phyloP scores from a whole-genome alignment of 2,113 vertebrate genomes.

The Oophaga pumilio region DNA sequence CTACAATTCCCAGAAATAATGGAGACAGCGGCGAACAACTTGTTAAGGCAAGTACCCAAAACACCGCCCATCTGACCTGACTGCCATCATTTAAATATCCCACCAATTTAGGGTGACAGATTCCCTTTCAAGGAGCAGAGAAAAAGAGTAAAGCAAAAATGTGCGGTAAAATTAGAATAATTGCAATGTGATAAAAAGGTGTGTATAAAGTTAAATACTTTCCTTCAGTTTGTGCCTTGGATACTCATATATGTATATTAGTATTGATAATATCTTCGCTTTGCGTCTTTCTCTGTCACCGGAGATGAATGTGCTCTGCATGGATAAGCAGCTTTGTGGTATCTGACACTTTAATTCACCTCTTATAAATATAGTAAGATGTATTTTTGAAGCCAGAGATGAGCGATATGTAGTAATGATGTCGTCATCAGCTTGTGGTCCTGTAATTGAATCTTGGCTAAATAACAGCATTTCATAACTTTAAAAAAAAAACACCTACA shows the following conservation, averaged over 20 bases:
- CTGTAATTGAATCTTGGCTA: conserved; percentile 30
- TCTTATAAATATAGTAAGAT: not conserved
- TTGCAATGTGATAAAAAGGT: too few species aligned
- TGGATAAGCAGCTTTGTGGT: not conserved
- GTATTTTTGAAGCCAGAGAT: not conserved
- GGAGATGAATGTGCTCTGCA: not conserved
- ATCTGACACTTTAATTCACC: not conserved
- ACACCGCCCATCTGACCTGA: too few species aligned
- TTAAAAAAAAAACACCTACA: not conserved
- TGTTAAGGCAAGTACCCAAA: too few species aligned
- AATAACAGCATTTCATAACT: conserved; percentile 13
- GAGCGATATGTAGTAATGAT: not conserved
- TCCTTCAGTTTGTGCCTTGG: not conserved
- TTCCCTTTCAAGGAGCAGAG: too few species aligned
- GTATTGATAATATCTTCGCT: not conserved
- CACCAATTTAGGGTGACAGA: too few species aligned
- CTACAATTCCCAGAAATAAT: too few species aligned
- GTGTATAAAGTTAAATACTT: not conserved
- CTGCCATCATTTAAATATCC: too few species aligned
- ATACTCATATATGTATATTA: not conserved
- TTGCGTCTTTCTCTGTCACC: not conserved
- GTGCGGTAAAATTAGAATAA: too few species aligned
- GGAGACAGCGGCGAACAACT: too few species aligned
- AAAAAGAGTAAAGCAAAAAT: too few species aligned
- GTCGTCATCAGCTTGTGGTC: conserved; percentile 37